phyloP scores from a whole-genome alignment of 2,888 invertebrate species.

The Drosophila paranaensis region DNA sequence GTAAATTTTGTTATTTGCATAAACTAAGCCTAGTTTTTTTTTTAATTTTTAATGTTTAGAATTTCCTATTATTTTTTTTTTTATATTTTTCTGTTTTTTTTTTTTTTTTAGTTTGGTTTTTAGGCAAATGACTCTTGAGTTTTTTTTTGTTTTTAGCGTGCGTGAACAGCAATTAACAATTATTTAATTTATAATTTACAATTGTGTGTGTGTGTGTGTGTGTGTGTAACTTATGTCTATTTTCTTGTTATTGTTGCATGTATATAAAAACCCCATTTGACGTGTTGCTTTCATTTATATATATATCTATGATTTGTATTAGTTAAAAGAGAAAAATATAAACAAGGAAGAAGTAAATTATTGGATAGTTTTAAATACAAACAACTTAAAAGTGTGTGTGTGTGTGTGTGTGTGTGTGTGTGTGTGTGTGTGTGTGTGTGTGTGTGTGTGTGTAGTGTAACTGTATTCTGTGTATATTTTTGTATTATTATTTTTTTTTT shows the following conservation, averaged over 20 bases:
- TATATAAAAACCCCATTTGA: conserved; percentile 54
- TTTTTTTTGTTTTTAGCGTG: conserved; percentile 54
- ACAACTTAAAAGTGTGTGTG: conserved; percentile 44
- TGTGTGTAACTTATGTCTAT: conserved; percentile 53
- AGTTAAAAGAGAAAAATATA: conserved; percentile 49
- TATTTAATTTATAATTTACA: conserved; percentile 46
- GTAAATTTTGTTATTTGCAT: conserved; percentile 58
- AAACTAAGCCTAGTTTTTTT: conserved; percentile 47
- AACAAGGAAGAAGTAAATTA: conserved; percentile 54
- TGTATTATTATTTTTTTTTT: background rate
- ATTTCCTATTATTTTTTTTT: conserved; percentile 36
- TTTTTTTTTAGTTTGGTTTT: conserved; percentile 21
- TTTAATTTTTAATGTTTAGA: conserved; percentile 17
- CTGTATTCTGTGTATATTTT: conserved; percentile 21
- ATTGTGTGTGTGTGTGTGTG: conserved; percentile 1
- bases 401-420: conserved; percentile 33
- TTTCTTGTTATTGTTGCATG: conserved; percentile 43
- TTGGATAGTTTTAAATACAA: conserved; percentile 35
- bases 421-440: background rate
- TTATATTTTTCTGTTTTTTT: background rate
- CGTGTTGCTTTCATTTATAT: conserved; percentile 21
- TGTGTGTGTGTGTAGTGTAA: conserved; percentile 5
- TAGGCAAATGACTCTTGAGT: conserved; percentile 59
- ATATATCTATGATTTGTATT: conserved; percentile 47
- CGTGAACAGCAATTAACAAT: conserved; percentile 71